Evolutionary conservation across 2,113 vertebrate genomes (phyloP).

Genomic region (Pithys albifrons): DNA sequence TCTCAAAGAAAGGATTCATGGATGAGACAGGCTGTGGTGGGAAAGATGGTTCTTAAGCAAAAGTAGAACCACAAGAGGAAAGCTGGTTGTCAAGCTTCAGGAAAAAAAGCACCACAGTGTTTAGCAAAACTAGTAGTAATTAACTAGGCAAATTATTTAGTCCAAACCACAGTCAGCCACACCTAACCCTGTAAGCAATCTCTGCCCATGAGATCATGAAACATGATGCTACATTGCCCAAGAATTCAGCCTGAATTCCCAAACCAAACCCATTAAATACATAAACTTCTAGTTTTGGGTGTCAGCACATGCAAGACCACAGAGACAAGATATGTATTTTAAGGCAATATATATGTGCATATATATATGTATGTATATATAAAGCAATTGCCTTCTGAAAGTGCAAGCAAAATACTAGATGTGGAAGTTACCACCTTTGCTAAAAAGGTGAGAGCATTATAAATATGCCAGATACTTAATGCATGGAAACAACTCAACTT

Average conservation of each 20-base stretch:
- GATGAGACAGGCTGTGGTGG: neutral
- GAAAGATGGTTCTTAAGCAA: neutral
- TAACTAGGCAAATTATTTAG: neutral
- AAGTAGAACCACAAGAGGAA: neutral
- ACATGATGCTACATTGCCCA: neutral
- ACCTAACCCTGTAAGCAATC: neutral
- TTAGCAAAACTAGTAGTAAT: neutral
- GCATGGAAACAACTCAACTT: slow-evolving; percentile 60
- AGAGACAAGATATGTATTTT: neutral
- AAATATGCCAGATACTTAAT: slow-evolving; percentile 64
- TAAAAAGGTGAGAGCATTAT: slow-evolving; percentile 52
- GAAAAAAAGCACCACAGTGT: neutral
- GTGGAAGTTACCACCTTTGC: slow-evolving; percentile 6
- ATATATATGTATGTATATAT: neutral
- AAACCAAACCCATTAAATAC: neutral
- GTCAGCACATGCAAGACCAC: neutral
- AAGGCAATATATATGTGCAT: neutral
- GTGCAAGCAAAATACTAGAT: neutral
- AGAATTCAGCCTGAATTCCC: neutral
- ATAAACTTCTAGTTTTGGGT: neutral
- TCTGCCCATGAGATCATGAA: neutral
- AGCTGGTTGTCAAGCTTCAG: neutral
- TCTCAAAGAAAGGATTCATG: neutral
- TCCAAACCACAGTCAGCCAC: neutral
- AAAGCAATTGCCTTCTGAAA: neutral